phyloP scores from a whole-genome alignment of 2,113 vertebrate species.

The Megaceryle torquata region DNA sequence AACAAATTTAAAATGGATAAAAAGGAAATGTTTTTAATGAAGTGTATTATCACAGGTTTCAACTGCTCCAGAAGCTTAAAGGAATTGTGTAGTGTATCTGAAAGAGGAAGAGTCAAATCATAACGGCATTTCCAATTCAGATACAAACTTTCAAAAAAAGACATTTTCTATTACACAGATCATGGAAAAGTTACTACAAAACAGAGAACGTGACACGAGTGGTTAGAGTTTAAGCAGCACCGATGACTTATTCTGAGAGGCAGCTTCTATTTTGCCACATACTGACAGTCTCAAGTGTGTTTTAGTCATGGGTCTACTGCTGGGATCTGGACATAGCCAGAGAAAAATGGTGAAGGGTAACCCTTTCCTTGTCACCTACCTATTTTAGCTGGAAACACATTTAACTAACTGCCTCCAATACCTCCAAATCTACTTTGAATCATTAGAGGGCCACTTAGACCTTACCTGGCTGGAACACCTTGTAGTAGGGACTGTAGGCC shows the following conservation, averaged over 20 bases:
- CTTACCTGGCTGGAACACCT: constrained; percentile 96
- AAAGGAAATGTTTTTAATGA: neutral
- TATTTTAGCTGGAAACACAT: constrained; percentile 5
- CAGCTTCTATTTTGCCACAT: neutral
- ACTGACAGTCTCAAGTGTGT: neutral
- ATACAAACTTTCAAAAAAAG: neutral
- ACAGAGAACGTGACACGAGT: neutral
- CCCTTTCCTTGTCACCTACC: neutral
- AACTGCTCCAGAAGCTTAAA: neutral
- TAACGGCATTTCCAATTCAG: neutral
- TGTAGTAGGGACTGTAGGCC: constrained; percentile 96
- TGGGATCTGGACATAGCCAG: neutral
- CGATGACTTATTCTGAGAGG: neutral
- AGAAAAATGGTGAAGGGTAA: neutral
- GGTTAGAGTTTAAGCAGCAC: neutral
- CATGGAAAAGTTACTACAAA: neutral
- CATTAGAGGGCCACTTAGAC: neutral
- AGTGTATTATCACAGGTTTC: neutral
- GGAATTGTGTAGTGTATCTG: neutral
- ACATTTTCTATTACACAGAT: neutral
- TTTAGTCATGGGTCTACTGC: neutral
- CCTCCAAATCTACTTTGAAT: neutral
- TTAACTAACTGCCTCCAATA: neutral
- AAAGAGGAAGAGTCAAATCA: neutral
- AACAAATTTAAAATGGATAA: neutral